These are phyloP conservation scores for Ectemnius continuus DNA, from an alignment of 2,888 invertebrate species.

Conservation along the genomic window DNA sequence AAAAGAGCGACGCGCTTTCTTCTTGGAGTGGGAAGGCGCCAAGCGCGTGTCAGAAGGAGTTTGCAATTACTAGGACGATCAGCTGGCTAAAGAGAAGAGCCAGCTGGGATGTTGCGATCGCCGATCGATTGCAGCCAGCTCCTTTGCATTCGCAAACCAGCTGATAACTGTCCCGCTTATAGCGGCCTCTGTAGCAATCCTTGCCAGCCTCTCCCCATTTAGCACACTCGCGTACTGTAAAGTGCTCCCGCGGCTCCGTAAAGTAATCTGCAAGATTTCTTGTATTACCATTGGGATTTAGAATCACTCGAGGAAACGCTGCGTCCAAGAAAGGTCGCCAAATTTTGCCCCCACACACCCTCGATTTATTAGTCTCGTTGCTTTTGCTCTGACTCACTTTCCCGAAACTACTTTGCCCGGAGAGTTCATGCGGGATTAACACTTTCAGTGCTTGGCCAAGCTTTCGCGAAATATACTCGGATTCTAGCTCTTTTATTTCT, in stretches of 20 bases:
- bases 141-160: conserved; percentile 65
- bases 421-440: no score
- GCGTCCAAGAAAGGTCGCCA: no score
- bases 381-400: no score
- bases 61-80: conserved; percentile 22
- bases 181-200: conserved; percentile 65
- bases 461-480: no score
- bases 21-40: no score
- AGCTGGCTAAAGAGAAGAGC: conserved; percentile 27
- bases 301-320: not conserved
- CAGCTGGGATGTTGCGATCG: conserved; percentile 18
- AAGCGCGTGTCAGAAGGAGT: conserved; percentile 24
- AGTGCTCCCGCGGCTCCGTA: conserved; percentile 54
- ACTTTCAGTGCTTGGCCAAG: no score
- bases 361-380: no score
- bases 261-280: conserved; percentile 62
- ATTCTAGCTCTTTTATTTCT: no score
- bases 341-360: no score
- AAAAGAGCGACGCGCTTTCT: no score
- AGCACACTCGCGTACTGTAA: conserved; percentile 65
- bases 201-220: conserved; percentile 44
- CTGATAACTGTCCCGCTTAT: conserved; percentile 65
- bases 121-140: conserved; percentile 63
- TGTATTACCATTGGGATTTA: not conserved
- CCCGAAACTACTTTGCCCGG: no score